Percentiles rank a stretch among this genome's conserved stretches.
Conservation (phyloP, 2,113 vertebrate species). For the Amblyopsis rosae region DNA sequence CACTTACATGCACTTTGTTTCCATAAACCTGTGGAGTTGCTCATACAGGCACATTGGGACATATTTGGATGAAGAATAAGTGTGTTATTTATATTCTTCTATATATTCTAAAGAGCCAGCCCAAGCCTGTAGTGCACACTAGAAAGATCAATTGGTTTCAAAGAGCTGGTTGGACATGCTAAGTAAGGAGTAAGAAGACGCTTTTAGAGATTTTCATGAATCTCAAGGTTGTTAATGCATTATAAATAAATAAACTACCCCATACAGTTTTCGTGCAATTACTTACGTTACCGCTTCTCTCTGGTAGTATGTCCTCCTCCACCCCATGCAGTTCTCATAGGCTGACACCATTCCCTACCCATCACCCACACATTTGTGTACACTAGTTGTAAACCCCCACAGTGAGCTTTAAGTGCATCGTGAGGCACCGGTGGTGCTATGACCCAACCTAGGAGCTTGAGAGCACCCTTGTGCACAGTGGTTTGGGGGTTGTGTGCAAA, state of each 20-base stretch:
- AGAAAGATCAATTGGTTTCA: conserved; percentile 3
- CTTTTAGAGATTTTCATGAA: background rate
- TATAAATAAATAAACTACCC: no score
- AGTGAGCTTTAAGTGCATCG: background rate
- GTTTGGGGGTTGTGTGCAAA: no score
- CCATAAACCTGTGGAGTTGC: background rate
- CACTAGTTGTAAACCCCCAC: background rate
- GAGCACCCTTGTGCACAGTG: no score
- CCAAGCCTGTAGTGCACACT: conserved; percentile 21
- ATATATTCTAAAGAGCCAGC: conserved; percentile 9
- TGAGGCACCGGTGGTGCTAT: no score
- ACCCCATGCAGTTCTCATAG: no score
- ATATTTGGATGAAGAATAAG: conserved; percentile 19
- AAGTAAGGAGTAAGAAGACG: background rate
- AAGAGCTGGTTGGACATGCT: conserved; percentile 5
- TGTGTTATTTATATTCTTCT: conserved; percentile 3
- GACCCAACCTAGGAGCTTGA: no score
- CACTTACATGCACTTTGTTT: conserved; percentile 36
- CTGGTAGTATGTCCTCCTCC: background rate
- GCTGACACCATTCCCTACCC: no score
- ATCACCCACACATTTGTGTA: background rate
- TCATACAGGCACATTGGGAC: conserved; percentile 30
- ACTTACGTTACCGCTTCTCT: background rate
- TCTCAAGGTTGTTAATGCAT: no score
- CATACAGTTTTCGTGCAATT: no score